Percentiles rank a stretch among this genome's conserved stretches.
Conservation (phyloP, 1,140 invertebrate species). For the Marisa cornuarietis region DNA sequence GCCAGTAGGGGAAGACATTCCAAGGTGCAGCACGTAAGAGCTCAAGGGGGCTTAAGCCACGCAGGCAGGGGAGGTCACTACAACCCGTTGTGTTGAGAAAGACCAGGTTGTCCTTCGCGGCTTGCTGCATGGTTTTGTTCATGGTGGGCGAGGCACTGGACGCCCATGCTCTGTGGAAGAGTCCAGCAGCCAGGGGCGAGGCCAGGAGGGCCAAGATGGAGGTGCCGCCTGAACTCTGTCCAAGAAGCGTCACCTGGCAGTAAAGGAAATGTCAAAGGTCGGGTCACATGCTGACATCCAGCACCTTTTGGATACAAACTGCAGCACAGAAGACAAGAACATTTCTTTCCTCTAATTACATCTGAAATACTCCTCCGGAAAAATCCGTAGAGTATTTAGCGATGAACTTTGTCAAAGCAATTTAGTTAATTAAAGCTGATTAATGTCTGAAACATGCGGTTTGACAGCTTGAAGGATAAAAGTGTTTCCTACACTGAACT, state of each 20-base stretch:
- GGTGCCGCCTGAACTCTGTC: constrained; percentile 54
- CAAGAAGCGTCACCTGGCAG: constrained; percentile 52
- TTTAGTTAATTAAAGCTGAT: too few relatives aligned
- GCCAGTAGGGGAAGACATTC: constrained; percentile 40
- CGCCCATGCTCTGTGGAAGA: constrained; percentile 54
- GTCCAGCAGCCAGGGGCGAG: constrained; percentile 37
- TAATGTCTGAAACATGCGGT: too few relatives aligned
- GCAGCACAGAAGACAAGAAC: too few relatives aligned
- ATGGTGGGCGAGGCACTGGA: constrained; percentile 41
- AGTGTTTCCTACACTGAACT: too few relatives aligned
- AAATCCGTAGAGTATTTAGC: too few relatives aligned
- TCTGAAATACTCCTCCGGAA: too few relatives aligned
- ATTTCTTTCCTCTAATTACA: too few relatives aligned
- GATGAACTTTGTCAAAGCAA: too few relatives aligned
- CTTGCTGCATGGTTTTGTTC: constrained; percentile 43
- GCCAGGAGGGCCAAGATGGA: constrained; percentile 45
- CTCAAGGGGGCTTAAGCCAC: constrained; percentile 28
- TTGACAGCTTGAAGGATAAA: too few relatives aligned
- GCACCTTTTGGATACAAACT: too few relatives aligned
- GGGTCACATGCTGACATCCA: too few relatives aligned
- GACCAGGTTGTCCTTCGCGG: constrained; percentile 35
- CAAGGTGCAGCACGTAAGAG: constrained; percentile 27
- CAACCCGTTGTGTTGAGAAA: constrained; percentile 43
- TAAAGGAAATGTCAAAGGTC: too few relatives aligned
- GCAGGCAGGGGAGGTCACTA: constrained; percentile 38